Evolutionary conservation across 1,140 invertebrate species (phyloP).

Genomic region (Sarcophaga bullata): DNA sequence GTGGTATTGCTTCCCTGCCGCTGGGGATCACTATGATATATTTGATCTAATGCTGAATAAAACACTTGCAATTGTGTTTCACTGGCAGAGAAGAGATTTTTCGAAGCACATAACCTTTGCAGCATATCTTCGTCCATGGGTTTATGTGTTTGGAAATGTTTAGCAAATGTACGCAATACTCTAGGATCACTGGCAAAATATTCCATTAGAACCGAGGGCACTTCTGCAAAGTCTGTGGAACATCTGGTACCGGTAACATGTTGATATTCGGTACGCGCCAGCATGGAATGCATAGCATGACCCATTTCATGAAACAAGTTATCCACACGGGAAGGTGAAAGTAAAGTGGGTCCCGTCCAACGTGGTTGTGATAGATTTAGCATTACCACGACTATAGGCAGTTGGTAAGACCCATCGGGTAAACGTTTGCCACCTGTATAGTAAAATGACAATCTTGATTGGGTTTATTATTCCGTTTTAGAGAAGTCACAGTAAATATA

Average conservation of each 20-base stretch:
- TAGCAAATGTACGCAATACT: slow-evolving; percentile 87
- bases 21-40: slow-evolving; percentile 79
- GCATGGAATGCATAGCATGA: slow-evolving; percentile 99
- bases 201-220: slow-evolving; percentile 98
- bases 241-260: slow-evolving; percentile 99
- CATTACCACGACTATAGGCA: slow-evolving; percentile 94
- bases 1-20: slow-evolving; percentile 72
- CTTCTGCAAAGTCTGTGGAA: slow-evolving; percentile 97
- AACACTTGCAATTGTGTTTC: slow-evolving; percentile 94
- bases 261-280: slow-evolving; percentile 94
- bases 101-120: slow-evolving; percentile 81
- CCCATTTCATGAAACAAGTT: slow-evolving; percentile 99
- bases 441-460: slow-evolving; percentile 99
- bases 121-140: slow-evolving; percentile 82
- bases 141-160: slow-evolving; percentile 90
- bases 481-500: slow-evolving; percentile 99
- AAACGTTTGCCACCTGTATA: slow-evolving; percentile 90
- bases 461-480: slow-evolving; percentile 86
- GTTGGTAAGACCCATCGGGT: slow-evolving; percentile 86
- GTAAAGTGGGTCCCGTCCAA: slow-evolving; percentile 80
- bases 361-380: slow-evolving; percentile 83
- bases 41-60: slow-evolving; percentile 90
- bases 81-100: slow-evolving; percentile 87
- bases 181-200: slow-evolving; percentile 93
- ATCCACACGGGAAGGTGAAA: slow-evolving; percentile 85